These are phyloP conservation scores for Pseudorectes ferrugineus DNA, from an alignment of 2,113 vertebrate genomes.

Conservation along the genomic window DNA sequence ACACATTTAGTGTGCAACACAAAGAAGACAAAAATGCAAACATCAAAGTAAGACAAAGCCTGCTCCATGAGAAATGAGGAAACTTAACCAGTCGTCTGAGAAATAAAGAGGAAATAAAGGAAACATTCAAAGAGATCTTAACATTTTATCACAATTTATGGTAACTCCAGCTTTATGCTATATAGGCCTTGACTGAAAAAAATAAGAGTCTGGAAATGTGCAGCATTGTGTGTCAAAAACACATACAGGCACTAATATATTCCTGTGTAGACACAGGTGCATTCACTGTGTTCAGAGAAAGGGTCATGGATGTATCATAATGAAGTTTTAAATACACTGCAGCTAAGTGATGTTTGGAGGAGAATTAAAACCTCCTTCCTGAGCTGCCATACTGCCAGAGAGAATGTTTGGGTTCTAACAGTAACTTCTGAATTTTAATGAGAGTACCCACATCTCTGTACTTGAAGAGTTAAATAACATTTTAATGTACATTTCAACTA, in stretches of 20 bases:
- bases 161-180: not conserved
- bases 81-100: not conserved
- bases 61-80: not conserved
- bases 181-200: not conserved
- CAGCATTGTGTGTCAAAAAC: not conserved
- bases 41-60: not conserved
- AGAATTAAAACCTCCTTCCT: not conserved
- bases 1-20: not conserved
- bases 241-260: fast-evolving
- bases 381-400: not conserved
- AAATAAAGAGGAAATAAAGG: conserved; percentile 1
- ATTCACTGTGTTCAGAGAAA: not conserved
- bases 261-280: fast-evolving
- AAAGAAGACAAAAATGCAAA: not conserved
- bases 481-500: not conserved
- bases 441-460: not conserved
- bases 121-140: not conserved
- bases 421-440: not conserved
- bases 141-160: not conserved
- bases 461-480: not conserved
- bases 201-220: not conserved
- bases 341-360: not conserved
- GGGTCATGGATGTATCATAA: not conserved
- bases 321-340: not conserved
- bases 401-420: not conserved